These are phyloP conservation scores for Paramormyrops kingsleyae DNA, from an alignment of 2,113 vertebrate species.

Conservation along the genomic window DNA sequence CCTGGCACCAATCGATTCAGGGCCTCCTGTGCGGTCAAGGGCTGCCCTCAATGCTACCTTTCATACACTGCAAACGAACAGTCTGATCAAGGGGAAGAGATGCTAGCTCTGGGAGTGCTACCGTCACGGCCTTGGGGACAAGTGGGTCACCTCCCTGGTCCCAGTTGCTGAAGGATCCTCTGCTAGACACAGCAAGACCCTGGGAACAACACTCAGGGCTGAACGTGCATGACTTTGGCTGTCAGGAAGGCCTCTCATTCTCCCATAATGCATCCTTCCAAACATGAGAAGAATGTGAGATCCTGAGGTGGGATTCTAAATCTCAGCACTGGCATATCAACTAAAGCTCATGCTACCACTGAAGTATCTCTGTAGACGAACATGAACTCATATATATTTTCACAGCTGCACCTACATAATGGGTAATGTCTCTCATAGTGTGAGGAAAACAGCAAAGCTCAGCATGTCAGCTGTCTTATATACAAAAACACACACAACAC, in stretches of 20 bases:
- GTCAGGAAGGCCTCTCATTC: not conserved
- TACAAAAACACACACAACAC: not conserved
- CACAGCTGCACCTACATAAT: not conserved
- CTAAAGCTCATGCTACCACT: not conserved
- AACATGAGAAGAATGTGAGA: not conserved
- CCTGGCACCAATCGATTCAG: not conserved
- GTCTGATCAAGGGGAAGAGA: not conserved
- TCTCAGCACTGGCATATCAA: not conserved
- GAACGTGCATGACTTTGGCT: not conserved
- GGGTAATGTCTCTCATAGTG: not conserved
- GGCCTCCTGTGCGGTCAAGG: not conserved
- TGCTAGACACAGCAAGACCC: not conserved
- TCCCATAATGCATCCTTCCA: not conserved
- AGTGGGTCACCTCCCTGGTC: not conserved
- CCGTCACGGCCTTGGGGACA: not conserved
- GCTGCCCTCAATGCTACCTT: not conserved
- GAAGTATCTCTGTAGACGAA: not conserved
- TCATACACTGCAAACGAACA: not conserved
- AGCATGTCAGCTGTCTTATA: not conserved
- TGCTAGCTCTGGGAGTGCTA: not conserved
- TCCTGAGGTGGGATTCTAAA: not conserved
- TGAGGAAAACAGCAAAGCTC: not conserved
- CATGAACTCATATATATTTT: not conserved
- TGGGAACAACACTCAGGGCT: not conserved
- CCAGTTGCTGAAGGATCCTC: not conserved